Evolutionary conservation across 2,888 invertebrate species (phyloP).

Genomic region (Caenorhabditis virilis): DNA sequence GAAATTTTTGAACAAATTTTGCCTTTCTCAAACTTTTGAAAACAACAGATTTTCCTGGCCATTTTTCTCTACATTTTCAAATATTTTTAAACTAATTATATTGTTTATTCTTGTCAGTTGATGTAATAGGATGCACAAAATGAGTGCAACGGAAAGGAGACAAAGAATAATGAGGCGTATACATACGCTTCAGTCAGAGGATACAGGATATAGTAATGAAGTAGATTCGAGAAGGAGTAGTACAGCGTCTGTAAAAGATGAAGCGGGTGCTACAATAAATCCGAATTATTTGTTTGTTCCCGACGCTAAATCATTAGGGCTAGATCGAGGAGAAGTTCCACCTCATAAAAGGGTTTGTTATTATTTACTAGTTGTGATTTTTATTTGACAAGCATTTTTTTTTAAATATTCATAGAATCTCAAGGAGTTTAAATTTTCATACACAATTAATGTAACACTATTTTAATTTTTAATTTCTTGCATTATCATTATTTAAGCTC

Average conservation of each 20-base stretch:
- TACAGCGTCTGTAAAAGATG: slow-evolving; percentile 32
- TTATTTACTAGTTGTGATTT: too few species aligned
- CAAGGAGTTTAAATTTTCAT: slow-evolving; percentile 4
- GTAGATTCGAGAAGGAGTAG: slow-evolving; percentile 30
- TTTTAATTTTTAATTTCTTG: too few species aligned
- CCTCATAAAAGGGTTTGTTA: slow-evolving; percentile 56
- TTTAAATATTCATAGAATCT: too few species aligned
- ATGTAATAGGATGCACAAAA: slow-evolving; percentile 30
- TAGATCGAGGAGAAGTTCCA: slow-evolving; percentile 49
- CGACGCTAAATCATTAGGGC: slow-evolving; percentile 41
- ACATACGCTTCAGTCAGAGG: slow-evolving; percentile 53
- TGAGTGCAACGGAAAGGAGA: slow-evolving; percentile 47
- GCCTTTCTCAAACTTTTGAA: too few species aligned
- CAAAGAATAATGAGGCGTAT: slow-evolving; percentile 53
- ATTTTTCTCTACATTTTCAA: too few species aligned
- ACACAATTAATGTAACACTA: too few species aligned
- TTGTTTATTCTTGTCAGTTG: too few species aligned
- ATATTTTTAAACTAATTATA: too few species aligned
- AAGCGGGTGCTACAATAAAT: slow-evolving; percentile 39
- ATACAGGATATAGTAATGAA: slow-evolving; percentile 45
- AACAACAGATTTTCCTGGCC: too few species aligned
- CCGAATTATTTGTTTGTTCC: slow-evolving; percentile 50
- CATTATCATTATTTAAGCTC: too few species aligned
- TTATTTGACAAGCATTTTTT: too few species aligned
- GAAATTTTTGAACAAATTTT: too few species aligned